Base-by-base conservation (phyloP, 1,140 invertebrate genomes). In the Ylistrum balloti region DNA sequence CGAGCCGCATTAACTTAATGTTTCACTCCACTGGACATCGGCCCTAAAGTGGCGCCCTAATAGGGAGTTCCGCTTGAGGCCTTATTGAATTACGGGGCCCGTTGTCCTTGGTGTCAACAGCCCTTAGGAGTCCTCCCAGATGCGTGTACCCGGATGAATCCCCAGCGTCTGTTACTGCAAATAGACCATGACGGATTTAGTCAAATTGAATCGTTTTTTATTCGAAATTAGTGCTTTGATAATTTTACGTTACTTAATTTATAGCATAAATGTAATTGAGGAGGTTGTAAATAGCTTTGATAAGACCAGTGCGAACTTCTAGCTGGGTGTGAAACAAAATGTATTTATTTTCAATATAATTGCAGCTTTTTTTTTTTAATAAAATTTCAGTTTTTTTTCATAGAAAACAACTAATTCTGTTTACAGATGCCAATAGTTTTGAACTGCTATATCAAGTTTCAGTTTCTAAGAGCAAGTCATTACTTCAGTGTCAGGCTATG, bases 11-110 rank as follows among this genome's bases (percentile, higher is more conserved):
- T 74, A 74, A 74, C 56, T 28, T 28, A 28, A 74, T 28, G 56
- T 74, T 74, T n/a, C 56, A 74, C 56, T 74, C 56, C 56, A 74
- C 56, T 74, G 56, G 56, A 74, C 56, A 74, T 74, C 56, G n/a
- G 56, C n/a, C 56, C n/a, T 5, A 5, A 74, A 74, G 7, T n/a
- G 56, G 56, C 56, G 56, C 56, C 56, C 56, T 74, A 74, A 28
- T 74, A 74, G 56, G 56, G 56, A 74, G 56, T 74, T 74, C 56
- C 56, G 56, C 56, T 74, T 74, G 56, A 74, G 56, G 56, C 56
- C 22, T 74, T 74, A 74, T 74, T 74, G 56, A 74, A 74, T 74
- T 74, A 74, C n/a, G 5, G 56, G 56, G 1, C 56, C 56, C 2
- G 28, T 28, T 74, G 56, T 74, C 56, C 56, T 74, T 74, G n/a